These are phyloP conservation scores for Luehdorfia chinensis DNA, from an alignment of 1,140 invertebrate genomes.

Conservation along the genomic window DNA sequence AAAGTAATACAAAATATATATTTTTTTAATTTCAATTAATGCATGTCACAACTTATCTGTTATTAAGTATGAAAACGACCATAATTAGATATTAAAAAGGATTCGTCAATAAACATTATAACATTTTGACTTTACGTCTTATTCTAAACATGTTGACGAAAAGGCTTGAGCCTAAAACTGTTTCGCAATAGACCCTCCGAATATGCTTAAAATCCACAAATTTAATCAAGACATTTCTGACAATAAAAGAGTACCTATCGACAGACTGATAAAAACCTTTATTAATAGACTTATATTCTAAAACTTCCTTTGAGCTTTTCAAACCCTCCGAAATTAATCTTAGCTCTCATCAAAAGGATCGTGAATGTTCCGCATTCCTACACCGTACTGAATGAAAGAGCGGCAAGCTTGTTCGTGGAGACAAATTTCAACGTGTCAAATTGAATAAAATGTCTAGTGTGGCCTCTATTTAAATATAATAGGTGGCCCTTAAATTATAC, in stretches of 20 bases:
- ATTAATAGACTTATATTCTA: slow-evolving; percentile 74
- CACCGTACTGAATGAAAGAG: slow-evolving; percentile 42
- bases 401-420: slow-evolving; percentile 29
- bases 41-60: too few relatives aligned
- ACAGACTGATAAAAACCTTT: slow-evolving; percentile 54
- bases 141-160: slow-evolving; percentile 1
- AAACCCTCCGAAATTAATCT: slow-evolving; percentile 70
- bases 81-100: too few relatives aligned
- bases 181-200: slow-evolving; percentile 54
- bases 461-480: slow-evolving; percentile 49
- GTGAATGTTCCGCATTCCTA: slow-evolving; percentile 59
- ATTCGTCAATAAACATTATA: too few relatives aligned
- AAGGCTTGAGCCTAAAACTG: slow-evolving; percentile 31
- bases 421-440: slow-evolving; percentile 57
- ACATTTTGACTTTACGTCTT: too few relatives aligned
- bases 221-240: slow-evolving; percentile 68
- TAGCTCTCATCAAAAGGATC: slow-evolving; percentile 67
- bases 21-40: too few relatives aligned
- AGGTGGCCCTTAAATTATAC: slow-evolving; percentile 28
- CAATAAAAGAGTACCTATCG: slow-evolving; percentile 54
- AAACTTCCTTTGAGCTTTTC: slow-evolving; percentile 66
- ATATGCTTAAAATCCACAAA: slow-evolving; percentile 59
- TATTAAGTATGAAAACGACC: too few relatives aligned
- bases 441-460: slow-evolving; percentile 46
- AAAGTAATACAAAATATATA: too few relatives aligned